Evolutionary conservation across 2,888 invertebrate species (phyloP), one percentile per base, ranked within the genome.

Genomic region (Chesias legatella): DNA sequence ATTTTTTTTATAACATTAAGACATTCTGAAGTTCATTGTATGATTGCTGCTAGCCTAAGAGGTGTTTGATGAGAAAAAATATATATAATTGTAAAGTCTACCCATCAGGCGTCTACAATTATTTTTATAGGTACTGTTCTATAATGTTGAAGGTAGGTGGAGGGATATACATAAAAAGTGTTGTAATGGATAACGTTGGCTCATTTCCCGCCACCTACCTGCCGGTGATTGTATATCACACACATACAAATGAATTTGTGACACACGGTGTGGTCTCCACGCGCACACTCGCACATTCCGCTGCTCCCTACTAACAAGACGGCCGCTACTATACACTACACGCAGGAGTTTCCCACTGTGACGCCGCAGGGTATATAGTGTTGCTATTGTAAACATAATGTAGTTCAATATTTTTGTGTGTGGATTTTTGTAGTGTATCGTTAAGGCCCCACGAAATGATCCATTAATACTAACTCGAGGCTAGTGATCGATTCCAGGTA

Each of bases 241-340:
- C 61, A 49, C 47, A 57, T 52, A 55, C 46, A 49, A 50, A 54
- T 58, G 60, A 51, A 51, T 69, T n/a, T n/a, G n/a, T 58, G 60
- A 73, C 63, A 79, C 82, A 83, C 84, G 78, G 82, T 84, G 83
- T 84, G 84, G 82, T 77, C 73, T 79, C 76, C 81, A 79, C 84
- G 83, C 80, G 74, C 80, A 79, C 84, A 82, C 78, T 78, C 75
- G 83, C 85, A 83, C 82, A 76, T 66, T 74, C 73, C 73, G 85
- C 85, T 83, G 79, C 68, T 72, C 73, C 74, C 63, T 83, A 85
- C 85, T 84, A 86, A 84, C 85, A 75, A 73, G 31, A 60, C 65
- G 77, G 78, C 73, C 76, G 70, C 61, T 60, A 73, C 70, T 66
- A 73, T 77, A 81, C 73, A 69, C 68, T 51, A 25, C 45, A 40